Evolutionary conservation across 2,888 invertebrate genomes (phyloP).

Genomic region (Mylabris sibirica): DNA sequence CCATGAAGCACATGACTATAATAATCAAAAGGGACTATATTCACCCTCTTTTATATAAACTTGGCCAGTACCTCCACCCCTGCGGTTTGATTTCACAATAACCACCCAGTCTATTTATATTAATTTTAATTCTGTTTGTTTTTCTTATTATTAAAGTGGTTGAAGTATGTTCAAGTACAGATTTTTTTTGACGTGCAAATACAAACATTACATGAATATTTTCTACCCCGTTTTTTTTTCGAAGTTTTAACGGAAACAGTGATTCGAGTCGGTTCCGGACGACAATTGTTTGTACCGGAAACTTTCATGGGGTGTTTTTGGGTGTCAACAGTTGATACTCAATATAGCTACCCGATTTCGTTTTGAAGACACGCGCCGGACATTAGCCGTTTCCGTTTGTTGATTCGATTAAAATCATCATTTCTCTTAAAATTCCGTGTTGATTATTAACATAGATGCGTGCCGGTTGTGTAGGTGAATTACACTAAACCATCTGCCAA

Average conservation of each 20-base stretch:
- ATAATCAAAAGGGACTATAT: conserved; percentile 28
- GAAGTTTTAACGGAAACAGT: conserved; percentile 12
- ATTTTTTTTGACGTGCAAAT: conserved; percentile 8
- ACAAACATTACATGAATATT: not conserved
- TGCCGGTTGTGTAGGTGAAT: not conserved
- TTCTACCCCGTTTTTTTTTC: not conserved
- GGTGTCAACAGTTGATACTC: conserved; percentile 57
- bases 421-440: not conserved
- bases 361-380: conserved; percentile 45
- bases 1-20: conserved; percentile 49
- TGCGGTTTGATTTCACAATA: conserved; percentile 57
- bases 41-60: conserved; percentile 52
- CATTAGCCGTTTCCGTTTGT: conserved; percentile 39
- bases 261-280: conserved; percentile 34
- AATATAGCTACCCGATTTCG: conserved; percentile 44
- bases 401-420: not conserved
- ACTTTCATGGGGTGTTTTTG: conserved; percentile 24
- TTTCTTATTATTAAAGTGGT: conserved; percentile 49
- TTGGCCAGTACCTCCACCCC: conserved; percentile 45
- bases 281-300: conserved; percentile 50
- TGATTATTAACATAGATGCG: conserved; percentile 5
- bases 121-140: conserved; percentile 58
- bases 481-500: conserved; percentile 9
- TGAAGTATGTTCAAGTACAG: not conserved
- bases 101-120: conserved; percentile 54